A percentile compares a stretch with the other conserved stretches of the same genome.
Conservation (phyloP, 2,888 invertebrate species). For the Stramonita haemastoma region DNA sequence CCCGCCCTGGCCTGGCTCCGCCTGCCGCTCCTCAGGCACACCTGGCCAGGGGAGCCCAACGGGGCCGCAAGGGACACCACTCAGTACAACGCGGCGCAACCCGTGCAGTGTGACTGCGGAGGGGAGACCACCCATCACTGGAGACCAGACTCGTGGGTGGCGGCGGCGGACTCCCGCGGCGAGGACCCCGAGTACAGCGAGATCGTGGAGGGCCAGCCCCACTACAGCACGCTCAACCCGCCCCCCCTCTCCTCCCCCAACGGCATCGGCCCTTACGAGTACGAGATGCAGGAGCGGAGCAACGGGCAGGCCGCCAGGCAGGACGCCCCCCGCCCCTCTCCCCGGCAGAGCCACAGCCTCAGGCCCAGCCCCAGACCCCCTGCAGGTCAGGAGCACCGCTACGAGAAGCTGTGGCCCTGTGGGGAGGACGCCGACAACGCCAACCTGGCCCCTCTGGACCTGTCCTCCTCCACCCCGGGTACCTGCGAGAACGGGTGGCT, state of each 20-base stretch:
- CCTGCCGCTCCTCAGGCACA: constrained; percentile 21
- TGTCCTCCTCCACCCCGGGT: constrained; percentile 18
- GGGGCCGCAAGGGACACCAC: neutral
- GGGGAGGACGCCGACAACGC: neutral
- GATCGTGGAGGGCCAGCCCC: constrained; percentile 21
- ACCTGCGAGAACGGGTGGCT: constrained; percentile 34
- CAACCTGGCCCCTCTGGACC: neutral
- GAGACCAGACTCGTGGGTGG: neutral
- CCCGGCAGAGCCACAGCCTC: neutral
- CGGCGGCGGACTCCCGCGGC: too few relatives aligned
- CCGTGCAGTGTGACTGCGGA: neutral
- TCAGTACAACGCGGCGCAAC: neutral
- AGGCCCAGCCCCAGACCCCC: neutral
- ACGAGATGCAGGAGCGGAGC: neutral
- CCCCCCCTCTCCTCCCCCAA: neutral
- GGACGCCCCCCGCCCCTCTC: neutral
- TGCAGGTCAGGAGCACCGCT: neutral
- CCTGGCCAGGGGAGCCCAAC: constrained; percentile 34
- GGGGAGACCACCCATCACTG: constrained; percentile 35
- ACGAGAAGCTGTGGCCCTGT: constrained; percentile 24
- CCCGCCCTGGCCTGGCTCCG: constrained; percentile 42
- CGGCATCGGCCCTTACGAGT: constrained; percentile 5
- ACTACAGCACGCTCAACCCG: constrained; percentile 24
- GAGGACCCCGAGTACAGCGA: constrained; percentile 36
- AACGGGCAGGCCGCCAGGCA: neutral